Evolutionary conservation across 2,888 invertebrate species (phyloP), one percentile per base, ranked within the genome.

Genomic region (Netelia melanura): DNA sequence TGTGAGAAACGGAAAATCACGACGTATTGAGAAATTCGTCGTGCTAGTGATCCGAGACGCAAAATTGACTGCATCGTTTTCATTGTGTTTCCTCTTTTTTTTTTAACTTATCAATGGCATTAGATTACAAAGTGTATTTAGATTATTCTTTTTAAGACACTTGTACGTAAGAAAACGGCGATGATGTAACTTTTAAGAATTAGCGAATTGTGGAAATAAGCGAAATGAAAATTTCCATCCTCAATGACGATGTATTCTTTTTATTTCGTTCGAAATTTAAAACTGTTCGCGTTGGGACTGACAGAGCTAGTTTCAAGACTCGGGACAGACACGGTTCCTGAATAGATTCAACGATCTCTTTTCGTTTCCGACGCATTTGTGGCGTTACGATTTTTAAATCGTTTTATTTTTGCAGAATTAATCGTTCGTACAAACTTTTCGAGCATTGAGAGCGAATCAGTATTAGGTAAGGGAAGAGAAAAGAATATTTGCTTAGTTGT

Each of bases 1-100:
- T 93, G 76, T 93, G 91, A 90, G 87, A 76, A 11, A 3, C 54
- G 56, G 8, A 56, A 25, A 38, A 6, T 38, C 38, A 6, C 14
- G 48, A 80, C 54, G 54, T 21, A 38, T 48, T 9, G 56, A 56
- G 0, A 56, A 21, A 56, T 21, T 2, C 58, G 17, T 21, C 58
- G 58, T 38, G 38, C 6, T 38, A 23, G 58, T 58, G 58, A 23
- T 23, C 58, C 21, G 58, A 23, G 17, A 58, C 14, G 23, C n/a
- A n/a, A 54, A 21, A 58, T 17, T 21, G 58, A 48, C 48, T 48
- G 8, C 14, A n/a, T n/a, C 54, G 30, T 52, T 58, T 43, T 58
- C 52, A 25, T 17, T 56, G 8, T 44, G 2, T 48, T 48, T 48
- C 62, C 21, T 17, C 65, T 75, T 75, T 75, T 52, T 77, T 21